These are phyloP conservation scores for Halocaridina rubra DNA, from an alignment of 2,888 invertebrate species.

Conservation along the genomic window DNA sequence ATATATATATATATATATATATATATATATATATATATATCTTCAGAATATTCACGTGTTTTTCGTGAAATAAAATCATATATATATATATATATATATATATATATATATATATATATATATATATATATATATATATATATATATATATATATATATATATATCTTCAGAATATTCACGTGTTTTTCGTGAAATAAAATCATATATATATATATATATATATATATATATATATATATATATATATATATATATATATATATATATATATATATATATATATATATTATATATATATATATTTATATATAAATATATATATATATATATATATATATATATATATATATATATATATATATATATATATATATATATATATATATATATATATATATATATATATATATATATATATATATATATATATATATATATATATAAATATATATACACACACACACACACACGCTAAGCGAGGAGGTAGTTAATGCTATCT, in stretches of 20 bases:
- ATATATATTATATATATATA: neutral
- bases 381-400: neutral
- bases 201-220: neutral
- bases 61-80: too few relatives aligned
- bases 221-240: neutral
- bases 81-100: neutral
- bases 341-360: neutral
- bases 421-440: neutral
- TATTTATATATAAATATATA: neutral
- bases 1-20: neutral
- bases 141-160: neutral
- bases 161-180: neutral
- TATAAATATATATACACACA: neutral
- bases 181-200: neutral
- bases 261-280: neutral
- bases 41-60: too few relatives aligned
- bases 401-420: neutral
- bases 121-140: constrained; percentile 1
- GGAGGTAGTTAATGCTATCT: too few relatives aligned
- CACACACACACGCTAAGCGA: too few relatives aligned
- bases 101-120: neutral
- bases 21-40: neutral
- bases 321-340: neutral
- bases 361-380: neutral
- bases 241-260: neutral